A percentile compares a stretch with the other conserved stretches of the same genome.
These are phyloP conservation scores for rabbit (Oryctolagus cuniculus) DNA, from an alignment of 2,113 vertebrate genomes.

Conservation along the genomic window DNA sequence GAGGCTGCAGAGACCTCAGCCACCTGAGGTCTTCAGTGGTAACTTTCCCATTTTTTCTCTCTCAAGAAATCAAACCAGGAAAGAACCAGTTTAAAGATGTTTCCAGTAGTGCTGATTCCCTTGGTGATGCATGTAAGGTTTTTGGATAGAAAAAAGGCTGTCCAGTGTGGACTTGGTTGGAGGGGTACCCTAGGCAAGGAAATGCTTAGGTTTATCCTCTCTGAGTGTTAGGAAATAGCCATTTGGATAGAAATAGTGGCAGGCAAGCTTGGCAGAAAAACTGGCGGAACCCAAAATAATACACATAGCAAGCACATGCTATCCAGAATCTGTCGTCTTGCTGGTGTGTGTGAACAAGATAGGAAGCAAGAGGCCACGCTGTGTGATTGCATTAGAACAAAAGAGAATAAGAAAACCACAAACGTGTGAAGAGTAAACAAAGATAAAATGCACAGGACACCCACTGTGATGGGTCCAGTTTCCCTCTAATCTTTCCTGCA, in stretches of 20 bases:
- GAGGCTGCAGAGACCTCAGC: slow-evolving; percentile 36
- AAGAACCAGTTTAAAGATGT: slow-evolving; percentile 57
- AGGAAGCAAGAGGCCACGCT: background rate
- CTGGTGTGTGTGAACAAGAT: slow-evolving; percentile 25
- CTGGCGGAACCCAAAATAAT: slow-evolving; percentile 13
- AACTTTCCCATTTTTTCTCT: slow-evolving; percentile 60
- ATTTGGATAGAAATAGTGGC: slow-evolving; percentile 60
- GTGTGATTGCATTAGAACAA: background rate
- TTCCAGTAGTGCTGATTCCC: slow-evolving; percentile 22
- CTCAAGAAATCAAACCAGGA: slow-evolving; percentile 61
- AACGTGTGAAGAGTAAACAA: slow-evolving; percentile 15
- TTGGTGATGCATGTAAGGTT: slow-evolving; percentile 30
- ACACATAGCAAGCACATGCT: background rate
- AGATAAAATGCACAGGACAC: background rate
- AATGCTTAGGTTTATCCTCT: slow-evolving; percentile 43
- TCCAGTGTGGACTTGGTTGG: slow-evolving; percentile 49
- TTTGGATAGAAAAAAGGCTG: slow-evolving; percentile 6
- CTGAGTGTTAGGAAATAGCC: slow-evolving; percentile 21
- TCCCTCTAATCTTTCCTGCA: background rate
- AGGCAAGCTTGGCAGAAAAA: slow-evolving; percentile 44
- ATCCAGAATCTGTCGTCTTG: slow-evolving; percentile 23
- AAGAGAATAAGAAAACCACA: background rate
- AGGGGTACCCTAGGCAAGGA: slow-evolving; percentile 7
- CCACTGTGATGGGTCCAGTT: background rate
- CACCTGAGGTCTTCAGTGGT: slow-evolving; percentile 35